Evolutionary conservation across 2,113 vertebrate genomes (phyloP).

Genomic region (Martes martes): DNA sequence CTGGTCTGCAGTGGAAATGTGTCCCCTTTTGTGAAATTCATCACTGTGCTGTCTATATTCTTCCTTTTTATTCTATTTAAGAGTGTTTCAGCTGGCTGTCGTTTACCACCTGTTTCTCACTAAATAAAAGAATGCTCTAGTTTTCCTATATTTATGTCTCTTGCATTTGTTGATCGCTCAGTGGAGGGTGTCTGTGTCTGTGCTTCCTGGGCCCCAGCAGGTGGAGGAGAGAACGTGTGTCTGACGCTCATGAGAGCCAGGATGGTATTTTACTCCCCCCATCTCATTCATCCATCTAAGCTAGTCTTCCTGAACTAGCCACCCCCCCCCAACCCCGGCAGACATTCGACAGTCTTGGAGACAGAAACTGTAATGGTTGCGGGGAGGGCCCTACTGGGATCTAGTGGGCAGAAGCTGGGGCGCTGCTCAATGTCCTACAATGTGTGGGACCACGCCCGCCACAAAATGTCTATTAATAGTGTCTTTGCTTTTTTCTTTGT

Average conservation of each 20-base stretch:
- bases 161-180: not conserved
- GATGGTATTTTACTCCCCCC: rapidly evolving
- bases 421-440: not conserved
- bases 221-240: not conserved
- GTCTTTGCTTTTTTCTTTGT: no score
- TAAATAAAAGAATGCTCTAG: conserved; percentile 33
- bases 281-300: rapidly evolving
- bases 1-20: not conserved
- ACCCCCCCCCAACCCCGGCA: not conserved
- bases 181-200: not conserved
- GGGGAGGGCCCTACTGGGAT: not conserved
- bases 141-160: conserved; percentile 3
- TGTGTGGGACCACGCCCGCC: not conserved
- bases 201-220: not conserved
- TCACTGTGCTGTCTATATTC: not conserved
- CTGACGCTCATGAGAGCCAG: not conserved
- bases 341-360: not conserved
- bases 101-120: not conserved
- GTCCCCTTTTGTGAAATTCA: not conserved
- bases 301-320: not conserved
- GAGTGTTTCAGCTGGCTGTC: not conserved
- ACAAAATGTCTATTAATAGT: not conserved
- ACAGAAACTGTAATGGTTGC: not conserved
- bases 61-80: not conserved
- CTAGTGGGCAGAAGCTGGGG: not conserved